Evolutionary conservation across 2,888 invertebrate species (phyloP), one percentile per base, ranked within the genome.

Genomic region (Elegia similella): DNA sequence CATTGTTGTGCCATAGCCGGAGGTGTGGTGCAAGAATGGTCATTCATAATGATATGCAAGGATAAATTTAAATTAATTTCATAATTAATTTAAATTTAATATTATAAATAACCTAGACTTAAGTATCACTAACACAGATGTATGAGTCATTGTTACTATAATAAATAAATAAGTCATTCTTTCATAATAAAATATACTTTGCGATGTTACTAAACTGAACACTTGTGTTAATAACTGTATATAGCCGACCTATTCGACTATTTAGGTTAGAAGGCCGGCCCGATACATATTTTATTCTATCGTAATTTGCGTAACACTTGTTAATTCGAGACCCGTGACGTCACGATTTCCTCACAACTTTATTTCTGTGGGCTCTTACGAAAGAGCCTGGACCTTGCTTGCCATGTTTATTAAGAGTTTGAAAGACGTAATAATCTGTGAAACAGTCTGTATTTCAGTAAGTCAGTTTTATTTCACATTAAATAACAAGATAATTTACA

Each of bases 331-430:
- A 69, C 66, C 72, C 66, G 73, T 78, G 80, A 78, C 78, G 80
- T 70, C 62, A 70, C 65, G 70, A 72, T 80, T 84, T 82, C 84
- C 73, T 73, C 75, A 72, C 76, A 73, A 69, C 75, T 83, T 82
- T 86, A 86, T 84, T 84, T 82, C 75, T 71, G 78, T 73, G 70
- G 67, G 68, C 72, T 70, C 78, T 88, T 88, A 80, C 88, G 86
- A 83, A 88, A 88, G 72, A 61, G 38, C 50, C 67, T 59, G 59
- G 50, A 53, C 56, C 56, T 56, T 56, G 56, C 29, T 15, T 50
- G 50, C 15, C 46, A 34, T 43, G 46, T 44, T 46, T 55, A 55
- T 32, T n/a, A 54, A 32, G 8, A 30, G 23, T 23, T 30, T 34
- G 53, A 10, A 50, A 56, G 52, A 58, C 52, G 61, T 42, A 58